Percentiles rank a stretch among this genome's conserved stretches.
phyloP scores from a whole-genome alignment of 1,140 invertebrate genomes.

The Platyscapa corneri region DNA sequence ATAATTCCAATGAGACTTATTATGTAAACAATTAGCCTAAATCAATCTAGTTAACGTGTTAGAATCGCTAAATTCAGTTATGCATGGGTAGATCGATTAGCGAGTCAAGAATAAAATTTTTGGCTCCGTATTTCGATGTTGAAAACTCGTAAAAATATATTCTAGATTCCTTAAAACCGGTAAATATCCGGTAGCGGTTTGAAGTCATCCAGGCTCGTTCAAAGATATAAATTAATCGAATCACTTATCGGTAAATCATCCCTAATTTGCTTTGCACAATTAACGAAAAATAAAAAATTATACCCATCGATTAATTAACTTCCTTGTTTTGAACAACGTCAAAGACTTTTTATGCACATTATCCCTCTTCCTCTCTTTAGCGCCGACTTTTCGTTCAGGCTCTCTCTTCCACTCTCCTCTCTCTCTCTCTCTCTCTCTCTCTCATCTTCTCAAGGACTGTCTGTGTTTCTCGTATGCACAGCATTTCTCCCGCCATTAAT shows the following conservation, averaged over 20 bases:
- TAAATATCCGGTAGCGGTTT: slow-evolving; percentile 35
- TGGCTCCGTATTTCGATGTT: background rate
- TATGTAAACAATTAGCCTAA: background rate
- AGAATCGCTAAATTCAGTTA: background rate
- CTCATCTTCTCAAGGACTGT: background rate
- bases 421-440: background rate
- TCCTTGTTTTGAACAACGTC: slow-evolving; percentile 6
- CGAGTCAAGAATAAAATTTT: background rate
- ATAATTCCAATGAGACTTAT: background rate
- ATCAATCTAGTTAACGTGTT: background rate
- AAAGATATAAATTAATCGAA: slow-evolving; percentile 32
- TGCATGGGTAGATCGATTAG: background rate
- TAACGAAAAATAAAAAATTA: slow-evolving; percentile 34
- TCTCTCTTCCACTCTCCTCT: background rate
- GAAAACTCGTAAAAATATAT: background rate
- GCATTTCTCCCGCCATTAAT: slow-evolving; percentile 50
- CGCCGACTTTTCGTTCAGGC: background rate
- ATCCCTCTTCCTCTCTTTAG: background rate
- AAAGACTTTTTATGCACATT: background rate
- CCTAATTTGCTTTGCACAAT: slow-evolving; percentile 18
- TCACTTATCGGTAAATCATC: slow-evolving; percentile 35
- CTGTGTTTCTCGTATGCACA: background rate
- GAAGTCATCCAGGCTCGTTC: background rate
- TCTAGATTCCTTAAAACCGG: slow-evolving; percentile 38
- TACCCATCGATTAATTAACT: slow-evolving; percentile 15